Conservation (phyloP, 35 echinoderm and acorn worm genomes). For the Amphiura filiformis region DNA sequence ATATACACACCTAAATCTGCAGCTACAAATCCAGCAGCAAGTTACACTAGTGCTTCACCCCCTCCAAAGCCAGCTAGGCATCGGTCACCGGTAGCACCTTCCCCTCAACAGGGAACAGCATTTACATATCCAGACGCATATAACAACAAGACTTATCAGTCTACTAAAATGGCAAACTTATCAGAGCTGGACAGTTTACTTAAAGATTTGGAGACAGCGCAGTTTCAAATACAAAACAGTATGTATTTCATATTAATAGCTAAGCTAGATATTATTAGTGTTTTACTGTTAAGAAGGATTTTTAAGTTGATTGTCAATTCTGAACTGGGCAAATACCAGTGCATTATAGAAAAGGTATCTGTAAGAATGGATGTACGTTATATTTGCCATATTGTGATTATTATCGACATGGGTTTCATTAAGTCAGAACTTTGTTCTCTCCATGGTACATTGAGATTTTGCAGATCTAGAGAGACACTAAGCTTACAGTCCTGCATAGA, state of each 20-base stretch:
- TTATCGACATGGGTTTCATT: too few relatives aligned
- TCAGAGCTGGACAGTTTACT: slow-evolving; percentile 85
- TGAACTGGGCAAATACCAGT: neutral
- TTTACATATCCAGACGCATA: slow-evolving; percentile 30
- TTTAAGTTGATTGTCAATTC: neutral
- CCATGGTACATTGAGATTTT: too few relatives aligned
- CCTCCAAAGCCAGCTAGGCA: slow-evolving; percentile 83
- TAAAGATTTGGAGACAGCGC: slow-evolving; percentile 85
- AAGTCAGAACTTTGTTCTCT: too few relatives aligned
- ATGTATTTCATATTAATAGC: slow-evolving; percentile 5
- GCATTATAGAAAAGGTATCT: neutral
- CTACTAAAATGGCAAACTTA: slow-evolving; percentile 67
- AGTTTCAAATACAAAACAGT: slow-evolving; percentile 82
- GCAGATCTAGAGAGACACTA: too few relatives aligned
- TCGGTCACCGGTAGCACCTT: slow-evolving; percentile 21
- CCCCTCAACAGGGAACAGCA: slow-evolving; percentile 42
- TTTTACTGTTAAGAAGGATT: neutral
- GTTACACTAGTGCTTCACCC: slow-evolving; percentile 26
- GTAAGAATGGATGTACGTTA: too few relatives aligned
- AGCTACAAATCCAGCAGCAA: slow-evolving; percentile 11
- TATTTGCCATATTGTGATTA: too few relatives aligned
- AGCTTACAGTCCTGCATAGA: too few relatives aligned
- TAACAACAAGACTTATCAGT: slow-evolving; percentile 62
- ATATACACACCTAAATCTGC: slow-evolving; percentile 33
- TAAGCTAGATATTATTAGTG: neutral